These are phyloP conservation scores for Ameiurus melas DNA, from an alignment of 2,113 vertebrate species.

Conservation along the genomic window DNA sequence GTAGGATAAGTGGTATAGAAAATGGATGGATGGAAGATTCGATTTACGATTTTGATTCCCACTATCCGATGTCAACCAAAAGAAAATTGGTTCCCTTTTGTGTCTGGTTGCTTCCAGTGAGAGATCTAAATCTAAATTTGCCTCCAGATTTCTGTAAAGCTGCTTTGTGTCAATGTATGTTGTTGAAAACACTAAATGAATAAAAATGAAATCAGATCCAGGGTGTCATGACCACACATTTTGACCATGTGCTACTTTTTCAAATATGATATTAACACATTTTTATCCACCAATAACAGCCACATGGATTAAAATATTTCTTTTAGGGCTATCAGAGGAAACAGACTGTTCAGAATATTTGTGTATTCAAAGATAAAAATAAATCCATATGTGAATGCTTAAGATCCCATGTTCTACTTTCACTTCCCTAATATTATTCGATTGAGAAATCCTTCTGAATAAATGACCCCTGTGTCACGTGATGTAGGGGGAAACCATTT, in stretches of 20 bases:
- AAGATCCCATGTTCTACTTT: background rate
- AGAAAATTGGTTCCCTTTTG: background rate
- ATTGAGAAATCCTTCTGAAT: background rate
- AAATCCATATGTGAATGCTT: background rate
- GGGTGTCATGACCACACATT: background rate
- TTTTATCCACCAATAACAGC: background rate
- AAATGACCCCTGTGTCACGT: background rate
- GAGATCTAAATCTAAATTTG: background rate
- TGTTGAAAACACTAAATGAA: background rate
- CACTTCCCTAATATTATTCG: background rate
- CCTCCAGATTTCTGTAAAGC: background rate
- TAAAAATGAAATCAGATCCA: background rate
- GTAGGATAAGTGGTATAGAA: too few relatives aligned
- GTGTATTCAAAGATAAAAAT: background rate
- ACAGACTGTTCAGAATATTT: background rate
- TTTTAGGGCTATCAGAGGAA: background rate
- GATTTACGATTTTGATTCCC: background rate
- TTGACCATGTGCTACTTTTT: background rate
- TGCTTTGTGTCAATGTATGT: background rate
- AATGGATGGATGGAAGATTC: too few relatives aligned
- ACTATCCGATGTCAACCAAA: background rate
- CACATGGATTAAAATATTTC: background rate
- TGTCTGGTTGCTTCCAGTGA: background rate
- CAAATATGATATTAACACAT: background rate
- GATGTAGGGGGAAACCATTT: background rate